Conservation (phyloP, 2,113 vertebrate species). For the Menura novaehollandiae region DNA sequence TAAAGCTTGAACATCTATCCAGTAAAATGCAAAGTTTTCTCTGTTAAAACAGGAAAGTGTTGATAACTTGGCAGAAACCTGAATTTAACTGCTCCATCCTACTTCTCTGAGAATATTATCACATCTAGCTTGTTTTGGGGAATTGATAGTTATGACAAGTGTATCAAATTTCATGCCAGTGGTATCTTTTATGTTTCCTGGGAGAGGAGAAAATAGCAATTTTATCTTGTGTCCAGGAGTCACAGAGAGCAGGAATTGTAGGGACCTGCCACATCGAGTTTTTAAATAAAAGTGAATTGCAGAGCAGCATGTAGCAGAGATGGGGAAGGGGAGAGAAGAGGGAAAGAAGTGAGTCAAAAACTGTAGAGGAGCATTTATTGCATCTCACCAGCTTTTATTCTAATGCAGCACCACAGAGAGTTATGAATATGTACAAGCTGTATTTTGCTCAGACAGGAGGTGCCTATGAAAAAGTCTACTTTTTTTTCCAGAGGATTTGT, state of each 20-base stretch:
- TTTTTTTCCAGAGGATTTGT: not conserved
- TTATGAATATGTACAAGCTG: slow-evolving; percentile 65
- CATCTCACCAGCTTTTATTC: slow-evolving; percentile 50
- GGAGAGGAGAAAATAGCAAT: slow-evolving; percentile 63
- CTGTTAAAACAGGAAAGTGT: not conserved
- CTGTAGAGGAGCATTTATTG: slow-evolving; percentile 37
- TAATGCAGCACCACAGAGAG: slow-evolving; percentile 1
- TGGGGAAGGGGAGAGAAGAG: not conserved
- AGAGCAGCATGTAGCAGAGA: not conserved
- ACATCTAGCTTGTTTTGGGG: slow-evolving; percentile 33
- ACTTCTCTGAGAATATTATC: slow-evolving; percentile 33
- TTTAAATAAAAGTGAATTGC: slow-evolving; percentile 57
- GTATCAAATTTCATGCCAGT: slow-evolving; percentile 51
- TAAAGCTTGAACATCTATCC: not conserved
- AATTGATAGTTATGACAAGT: slow-evolving; percentile 46
- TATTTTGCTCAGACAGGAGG: slow-evolving; percentile 59
- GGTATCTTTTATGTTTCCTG: slow-evolving; percentile 60
- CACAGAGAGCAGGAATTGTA: slow-evolving; percentile 35
- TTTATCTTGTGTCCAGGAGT: slow-evolving; percentile 52
- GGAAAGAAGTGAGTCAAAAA: slow-evolving; percentile 6
- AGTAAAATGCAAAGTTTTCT: not conserved
- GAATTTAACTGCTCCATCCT: slow-evolving; percentile 11
- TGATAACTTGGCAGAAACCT: not conserved
- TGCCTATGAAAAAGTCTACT: slow-evolving; percentile 45
- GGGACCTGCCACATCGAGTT: not conserved